Evolutionary conservation across 1,140 invertebrate species (phyloP).

Genomic region (Drosophila aff.): DNA sequence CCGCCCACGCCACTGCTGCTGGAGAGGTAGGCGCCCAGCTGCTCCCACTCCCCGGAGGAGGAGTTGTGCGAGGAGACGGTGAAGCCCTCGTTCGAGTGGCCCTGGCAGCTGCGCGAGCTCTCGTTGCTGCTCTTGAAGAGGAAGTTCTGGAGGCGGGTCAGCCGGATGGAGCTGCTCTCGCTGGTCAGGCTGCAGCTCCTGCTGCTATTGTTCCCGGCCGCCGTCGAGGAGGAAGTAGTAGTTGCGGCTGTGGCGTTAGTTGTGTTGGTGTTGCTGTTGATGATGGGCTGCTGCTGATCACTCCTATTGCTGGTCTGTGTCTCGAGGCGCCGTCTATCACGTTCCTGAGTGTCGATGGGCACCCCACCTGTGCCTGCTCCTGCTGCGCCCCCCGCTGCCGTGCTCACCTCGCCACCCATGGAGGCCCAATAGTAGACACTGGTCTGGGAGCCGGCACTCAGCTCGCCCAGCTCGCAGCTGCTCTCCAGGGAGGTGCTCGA

Average conservation of each 20-base stretch:
- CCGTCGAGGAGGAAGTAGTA: constrained; percentile 15
- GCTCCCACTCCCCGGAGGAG: constrained; percentile 81
- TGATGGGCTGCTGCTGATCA: constrained; percentile 35
- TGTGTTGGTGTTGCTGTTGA: constrained; percentile 16
- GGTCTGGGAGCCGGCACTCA: constrained; percentile 62
- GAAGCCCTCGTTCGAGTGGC: constrained; percentile 80
- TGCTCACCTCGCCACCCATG: constrained; percentile 80
- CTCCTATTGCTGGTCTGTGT: constrained; percentile 27
- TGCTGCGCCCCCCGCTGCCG: constrained; percentile 28
- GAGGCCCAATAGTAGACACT: constrained; percentile 74
- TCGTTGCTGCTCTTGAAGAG: constrained; percentile 83
- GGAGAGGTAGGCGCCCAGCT: constrained; percentile 62
- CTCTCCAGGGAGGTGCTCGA: constrained; percentile 80
- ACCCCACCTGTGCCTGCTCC: constrained; percentile 15
- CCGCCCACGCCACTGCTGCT: constrained; percentile 51
- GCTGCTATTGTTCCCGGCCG: constrained; percentile 41
- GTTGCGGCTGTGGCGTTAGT: constrained; percentile 4
- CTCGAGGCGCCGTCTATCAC: constrained; percentile 40
- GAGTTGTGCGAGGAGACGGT: constrained; percentile 79
- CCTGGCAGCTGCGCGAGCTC: constrained; percentile 71
- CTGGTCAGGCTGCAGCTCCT: constrained; percentile 79
- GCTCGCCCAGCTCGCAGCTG: constrained; percentile 69
- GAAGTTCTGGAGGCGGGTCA: constrained; percentile 79
- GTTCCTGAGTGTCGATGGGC: constrained; percentile 28
- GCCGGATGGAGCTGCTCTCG: constrained; percentile 75